phyloP scores from a whole-genome alignment of 2,888 invertebrate species.

The Yponomeuta sedellus region DNA sequence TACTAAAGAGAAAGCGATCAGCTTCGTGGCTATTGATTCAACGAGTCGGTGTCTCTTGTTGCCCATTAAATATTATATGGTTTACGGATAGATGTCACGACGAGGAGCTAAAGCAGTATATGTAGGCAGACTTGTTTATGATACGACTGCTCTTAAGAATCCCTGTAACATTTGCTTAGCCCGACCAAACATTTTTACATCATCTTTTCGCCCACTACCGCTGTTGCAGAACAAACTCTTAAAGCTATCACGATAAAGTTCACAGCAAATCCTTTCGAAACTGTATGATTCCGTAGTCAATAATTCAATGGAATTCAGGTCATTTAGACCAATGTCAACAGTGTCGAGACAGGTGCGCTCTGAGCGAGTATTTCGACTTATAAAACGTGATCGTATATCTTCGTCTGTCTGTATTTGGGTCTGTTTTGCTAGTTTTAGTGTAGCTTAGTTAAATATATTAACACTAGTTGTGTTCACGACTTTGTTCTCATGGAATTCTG shows the following conservation, averaged over 20 bases:
- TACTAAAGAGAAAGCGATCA: too few species aligned
- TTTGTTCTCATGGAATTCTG: too few species aligned
- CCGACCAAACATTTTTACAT: neutral
- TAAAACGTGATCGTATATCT: slow-evolving; percentile 1
- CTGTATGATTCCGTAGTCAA: slow-evolving; percentile 19
- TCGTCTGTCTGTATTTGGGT: neutral
- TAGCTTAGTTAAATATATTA: neutral
- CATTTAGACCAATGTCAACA: neutral
- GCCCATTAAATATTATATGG: too few species aligned
- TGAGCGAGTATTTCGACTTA: neutral
- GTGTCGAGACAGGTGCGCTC: neutral
- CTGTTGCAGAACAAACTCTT: neutral
- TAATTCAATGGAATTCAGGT: slow-evolving; percentile 7
- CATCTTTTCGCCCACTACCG: neutral
- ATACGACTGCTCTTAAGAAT: neutral
- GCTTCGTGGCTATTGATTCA: too few species aligned
- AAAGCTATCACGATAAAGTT: neutral
- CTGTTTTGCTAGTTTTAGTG: neutral
- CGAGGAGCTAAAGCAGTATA: neutral
- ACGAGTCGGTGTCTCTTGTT: too few species aligned
- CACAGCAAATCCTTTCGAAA: neutral
- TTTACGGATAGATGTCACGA: too few species aligned
- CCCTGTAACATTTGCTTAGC: neutral
- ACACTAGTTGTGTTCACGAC: too few species aligned
- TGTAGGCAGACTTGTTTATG: neutral